Base-by-base conservation (phyloP, 2,797 vertebrate genomes). In the Austrolebias charrua region DNA sequence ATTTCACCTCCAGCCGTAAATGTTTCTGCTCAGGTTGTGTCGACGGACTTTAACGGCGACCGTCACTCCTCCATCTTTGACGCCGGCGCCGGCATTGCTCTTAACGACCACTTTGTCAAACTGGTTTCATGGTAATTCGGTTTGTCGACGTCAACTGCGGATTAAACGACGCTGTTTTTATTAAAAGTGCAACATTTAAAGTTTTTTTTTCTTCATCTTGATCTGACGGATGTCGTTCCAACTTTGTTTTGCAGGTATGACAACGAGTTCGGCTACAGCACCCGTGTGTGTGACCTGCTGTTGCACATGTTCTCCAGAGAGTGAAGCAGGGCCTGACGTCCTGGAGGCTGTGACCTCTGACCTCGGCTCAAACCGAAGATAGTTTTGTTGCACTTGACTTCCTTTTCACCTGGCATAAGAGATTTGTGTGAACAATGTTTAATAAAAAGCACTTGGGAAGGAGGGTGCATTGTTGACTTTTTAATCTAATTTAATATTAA, bases 51-150 rank as follows among this genome's bases (percentile, higher is more conserved):
- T 83, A 98, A 98, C 7, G 94, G 97, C 0, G 94, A 96, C 72
- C 28, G 4, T 53, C 94, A 83, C 85, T 99, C 97, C 19, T 99
- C 96, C 59, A 98, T 97, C 84, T 99, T 98, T 71, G 96, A 98
- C 87, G 96, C 95, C 5, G 93, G 94, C 2, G 96, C 97, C 76
- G 97, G 97, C 71, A 98, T 99, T 46, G 94, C 96, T 45, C 94
- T 99, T 77, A 99, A 96, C 0, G 95, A 99, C 58, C 38, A 96
- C 83, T 98, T 98, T 8, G 96, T 97, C 61, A 98, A 98, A 83
- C 91, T 97, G 77, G 91, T 98, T 74, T 91, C 95, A 80, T 97
- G 95, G 96, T 71, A 42, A 48, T 63, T 35, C 45, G 1, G 8
- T 38, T 6, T 31, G 8, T 3, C 7, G 9, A 9, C 1, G 4